Percentiles rank a stretch among this genome's conserved stretches.
phyloP scores from a whole-genome alignment of 2,797 vertebrate genomes.

The Trachurus trachurus region DNA sequence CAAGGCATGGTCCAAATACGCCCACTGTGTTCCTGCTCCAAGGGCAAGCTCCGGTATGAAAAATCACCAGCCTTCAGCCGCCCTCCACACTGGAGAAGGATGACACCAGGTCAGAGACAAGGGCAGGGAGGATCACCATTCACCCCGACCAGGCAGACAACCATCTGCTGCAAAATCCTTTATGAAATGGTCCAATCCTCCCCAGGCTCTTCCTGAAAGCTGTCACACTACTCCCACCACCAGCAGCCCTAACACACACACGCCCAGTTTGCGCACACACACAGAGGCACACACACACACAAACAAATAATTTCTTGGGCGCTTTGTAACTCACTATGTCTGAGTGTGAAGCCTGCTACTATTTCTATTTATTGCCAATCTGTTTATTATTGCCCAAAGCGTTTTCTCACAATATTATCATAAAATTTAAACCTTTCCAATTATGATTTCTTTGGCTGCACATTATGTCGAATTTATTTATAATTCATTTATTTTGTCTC shows the following conservation, averaged over 20 bases:
- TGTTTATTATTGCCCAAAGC: not conserved
- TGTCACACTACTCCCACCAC: conserved; percentile 28
- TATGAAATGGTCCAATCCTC: conserved; percentile 48
- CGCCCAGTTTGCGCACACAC: not conserved
- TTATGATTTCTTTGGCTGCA: not conserved
- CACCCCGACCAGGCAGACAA: conserved; percentile 54
- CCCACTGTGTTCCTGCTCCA: conserved; percentile 39
- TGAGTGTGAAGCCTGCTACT: conserved; percentile 13
- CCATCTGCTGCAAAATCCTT: conserved; percentile 74
- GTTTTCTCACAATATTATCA: conserved; percentile 5
- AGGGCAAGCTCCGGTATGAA: conserved; percentile 52
- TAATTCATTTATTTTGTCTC: not conserved
- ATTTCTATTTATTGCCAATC: not conserved
- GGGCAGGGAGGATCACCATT: conserved; percentile 46
- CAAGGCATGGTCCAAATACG: conserved; percentile 4
- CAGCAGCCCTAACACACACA: not conserved
- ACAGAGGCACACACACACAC: not conserved
- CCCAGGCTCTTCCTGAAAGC: conserved; percentile 36
- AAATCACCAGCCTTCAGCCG: conserved; percentile 61
- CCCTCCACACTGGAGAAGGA: conserved; percentile 54
- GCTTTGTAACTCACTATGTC: not conserved
- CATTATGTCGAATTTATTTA: not conserved
- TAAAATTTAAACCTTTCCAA: conserved; percentile 9
- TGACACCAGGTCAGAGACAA: conserved; percentile 71
- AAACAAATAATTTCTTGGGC: not conserved